Conservation (phyloP, 1,140 invertebrate species). For the Dryas iulia region DNA sequence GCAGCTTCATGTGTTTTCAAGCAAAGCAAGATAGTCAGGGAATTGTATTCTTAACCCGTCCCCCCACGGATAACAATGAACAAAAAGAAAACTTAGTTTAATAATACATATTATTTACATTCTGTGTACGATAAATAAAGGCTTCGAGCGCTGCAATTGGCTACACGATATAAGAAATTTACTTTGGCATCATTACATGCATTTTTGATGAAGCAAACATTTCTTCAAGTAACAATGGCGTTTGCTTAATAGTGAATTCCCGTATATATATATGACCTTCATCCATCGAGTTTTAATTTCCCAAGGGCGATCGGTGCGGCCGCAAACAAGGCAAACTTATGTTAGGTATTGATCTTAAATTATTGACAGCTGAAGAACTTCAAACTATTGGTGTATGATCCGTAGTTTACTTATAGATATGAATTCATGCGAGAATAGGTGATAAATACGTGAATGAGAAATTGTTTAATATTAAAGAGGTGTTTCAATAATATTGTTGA, state of each 20-base stretch:
- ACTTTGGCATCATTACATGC: slow-evolving; percentile 6
- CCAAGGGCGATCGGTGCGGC: slow-evolving; percentile 41
- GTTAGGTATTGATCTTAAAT: slow-evolving; percentile 44
- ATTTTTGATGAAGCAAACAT: slow-evolving; percentile 36
- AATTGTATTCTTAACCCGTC: too few relatives aligned
- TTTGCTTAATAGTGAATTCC: slow-evolving; percentile 43
- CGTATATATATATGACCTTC: slow-evolving; percentile 43
- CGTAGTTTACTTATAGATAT: not conserved
- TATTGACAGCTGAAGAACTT: slow-evolving; percentile 38
- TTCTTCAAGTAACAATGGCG: slow-evolving; percentile 38
- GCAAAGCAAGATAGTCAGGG: too few relatives aligned
- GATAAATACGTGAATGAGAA: too few relatives aligned
- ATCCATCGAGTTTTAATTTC: slow-evolving; percentile 54
- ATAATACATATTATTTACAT: not conserved
- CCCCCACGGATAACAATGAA: too few relatives aligned
- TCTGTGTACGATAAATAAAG: not conserved
- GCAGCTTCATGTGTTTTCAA: too few relatives aligned
- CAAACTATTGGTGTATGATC: slow-evolving; percentile 4
- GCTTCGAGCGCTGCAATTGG: not conserved
- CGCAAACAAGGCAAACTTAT: slow-evolving; percentile 51
- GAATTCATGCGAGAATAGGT: not conserved
- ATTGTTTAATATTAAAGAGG: too few relatives aligned
- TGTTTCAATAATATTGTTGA: too few relatives aligned
- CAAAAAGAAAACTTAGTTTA: not conserved
- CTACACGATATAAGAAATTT: not conserved